Conservation (phyloP, 2,888 invertebrate genomes). For the Pinctada fucata region DNA sequence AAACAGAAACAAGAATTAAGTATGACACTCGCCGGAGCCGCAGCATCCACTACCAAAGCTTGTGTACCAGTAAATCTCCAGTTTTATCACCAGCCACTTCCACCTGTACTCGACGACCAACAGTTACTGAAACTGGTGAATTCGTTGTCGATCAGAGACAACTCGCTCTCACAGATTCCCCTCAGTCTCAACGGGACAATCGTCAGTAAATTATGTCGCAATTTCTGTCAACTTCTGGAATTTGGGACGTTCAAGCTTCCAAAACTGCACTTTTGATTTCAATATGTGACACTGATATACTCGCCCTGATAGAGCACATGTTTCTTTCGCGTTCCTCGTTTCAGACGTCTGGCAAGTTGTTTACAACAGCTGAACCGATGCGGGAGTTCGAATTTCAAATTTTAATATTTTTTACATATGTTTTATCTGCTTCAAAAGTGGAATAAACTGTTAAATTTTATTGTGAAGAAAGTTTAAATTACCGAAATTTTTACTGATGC, state of each 20-base stretch:
- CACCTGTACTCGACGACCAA: not conserved
- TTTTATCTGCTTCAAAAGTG: not conserved
- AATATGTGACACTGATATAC: not conserved
- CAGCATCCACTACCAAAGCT: not conserved
- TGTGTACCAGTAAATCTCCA: too few species aligned
- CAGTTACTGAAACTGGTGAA: too few species aligned
- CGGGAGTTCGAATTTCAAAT: not conserved
- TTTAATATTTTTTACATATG: not conserved
- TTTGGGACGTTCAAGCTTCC: not conserved
- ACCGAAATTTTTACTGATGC: too few species aligned
- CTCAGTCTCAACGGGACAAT: too few species aligned
- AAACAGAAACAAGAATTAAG: slow-evolving; percentile 10
- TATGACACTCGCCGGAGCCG: not conserved
- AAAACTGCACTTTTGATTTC: not conserved
- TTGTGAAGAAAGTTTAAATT: too few species aligned
- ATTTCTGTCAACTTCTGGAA: slow-evolving; percentile 4
- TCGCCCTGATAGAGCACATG: not conserved
- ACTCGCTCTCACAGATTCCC: too few species aligned
- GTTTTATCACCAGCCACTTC: too few species aligned
- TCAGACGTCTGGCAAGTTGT: not conserved
- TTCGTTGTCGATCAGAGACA: too few species aligned
- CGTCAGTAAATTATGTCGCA: not conserved
- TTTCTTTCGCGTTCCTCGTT: not conserved
- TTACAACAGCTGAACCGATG: not conserved
- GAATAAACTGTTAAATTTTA: too few species aligned